A percentile compares a stretch with the other conserved stretches of the same genome.
phyloP scores from a whole-genome alignment of 37 sponge, comb jelly and placozoan species.

The Halisarca cf. caerulea region DNA sequence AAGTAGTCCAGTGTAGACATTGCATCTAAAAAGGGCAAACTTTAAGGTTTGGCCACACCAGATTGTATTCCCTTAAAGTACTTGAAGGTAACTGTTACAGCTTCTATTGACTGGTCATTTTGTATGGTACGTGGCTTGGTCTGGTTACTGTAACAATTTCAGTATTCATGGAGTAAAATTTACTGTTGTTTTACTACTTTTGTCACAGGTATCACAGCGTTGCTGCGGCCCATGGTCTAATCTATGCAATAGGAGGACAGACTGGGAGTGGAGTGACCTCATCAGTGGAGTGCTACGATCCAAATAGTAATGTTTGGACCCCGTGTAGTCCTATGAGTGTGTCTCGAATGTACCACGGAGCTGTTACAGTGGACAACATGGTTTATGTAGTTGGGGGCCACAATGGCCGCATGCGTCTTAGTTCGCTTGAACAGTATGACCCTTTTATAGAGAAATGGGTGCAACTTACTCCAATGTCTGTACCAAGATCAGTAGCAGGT shows the following conservation, averaged over 20 bases:
- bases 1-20: too few relatives aligned
- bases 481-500: constrained; percentile 54
- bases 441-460: neutral
- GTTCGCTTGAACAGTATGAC: constrained; percentile 30
- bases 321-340: constrained; percentile 13
- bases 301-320: constrained; percentile 46
- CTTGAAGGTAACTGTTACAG: neutral
- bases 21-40: too few relatives aligned
- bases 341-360: constrained; percentile 56
- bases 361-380: constrained; percentile 19
- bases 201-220: constrained; percentile 41
- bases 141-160: neutral
- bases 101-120: neutral
- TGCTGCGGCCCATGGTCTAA: constrained; percentile 45
- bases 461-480: constrained; percentile 26
- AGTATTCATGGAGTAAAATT: neutral
- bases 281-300: constrained; percentile 55
- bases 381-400: constrained; percentile 65
- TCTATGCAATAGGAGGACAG: constrained; percentile 59
- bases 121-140: neutral
- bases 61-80: neutral
- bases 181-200: neutral
- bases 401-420: constrained; percentile 40
- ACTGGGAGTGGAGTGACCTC: constrained; percentile 1
- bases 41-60: too few relatives aligned